phyloP scores from a whole-genome alignment of 2,797 vertebrate genomes.

The Chanos chanos region DNA sequence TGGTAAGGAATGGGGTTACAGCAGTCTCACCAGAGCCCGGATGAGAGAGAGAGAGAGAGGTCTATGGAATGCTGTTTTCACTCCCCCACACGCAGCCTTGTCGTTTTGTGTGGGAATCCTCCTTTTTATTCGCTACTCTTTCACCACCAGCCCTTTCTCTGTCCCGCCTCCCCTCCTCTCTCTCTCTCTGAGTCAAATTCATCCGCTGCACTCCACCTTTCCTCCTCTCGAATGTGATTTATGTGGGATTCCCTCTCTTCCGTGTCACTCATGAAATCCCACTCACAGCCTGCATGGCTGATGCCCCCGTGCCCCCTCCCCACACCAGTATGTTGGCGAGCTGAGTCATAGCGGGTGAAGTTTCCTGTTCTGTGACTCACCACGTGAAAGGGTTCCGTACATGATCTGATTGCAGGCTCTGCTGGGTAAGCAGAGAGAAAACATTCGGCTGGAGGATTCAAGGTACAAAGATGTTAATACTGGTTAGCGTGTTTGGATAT shows the following conservation, averaged over 20 bases:
- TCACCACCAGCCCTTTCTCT: background rate
- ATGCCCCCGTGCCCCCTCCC: constrained; percentile 23
- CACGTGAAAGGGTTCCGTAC: constrained; percentile 19
- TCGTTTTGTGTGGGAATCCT: constrained; percentile 17
- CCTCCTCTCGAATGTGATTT: constrained; percentile 27
- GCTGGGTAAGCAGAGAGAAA: constrained; percentile 9
- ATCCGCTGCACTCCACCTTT: constrained; percentile 22
- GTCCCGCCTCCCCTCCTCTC: background rate
- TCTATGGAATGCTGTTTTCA: constrained; percentile 16
- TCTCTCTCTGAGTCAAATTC: constrained; percentile 43
- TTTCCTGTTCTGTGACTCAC: constrained; percentile 34
- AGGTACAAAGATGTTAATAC: too few species aligned
- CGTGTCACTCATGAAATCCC: constrained; percentile 22
- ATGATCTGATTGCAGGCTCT: constrained; percentile 13
- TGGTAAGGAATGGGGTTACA: background rate
- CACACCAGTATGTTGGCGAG: background rate
- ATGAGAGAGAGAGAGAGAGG: constrained; percentile 4
- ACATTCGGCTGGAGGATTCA: too few species aligned
- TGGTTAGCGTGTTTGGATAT: too few species aligned
- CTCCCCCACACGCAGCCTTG: constrained; percentile 1
- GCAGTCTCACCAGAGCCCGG: constrained; percentile 2
- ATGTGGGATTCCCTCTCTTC: constrained; percentile 38
- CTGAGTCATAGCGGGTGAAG: constrained; percentile 30
- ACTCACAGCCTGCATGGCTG: constrained; percentile 25
- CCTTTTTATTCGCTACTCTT: constrained; percentile 9